A percentile compares a stretch with the other conserved stretches of the same genome.
These are phyloP conservation scores for Endotricha flammealis DNA, from an alignment of 2,888 invertebrate genomes.

Conservation along the genomic window DNA sequence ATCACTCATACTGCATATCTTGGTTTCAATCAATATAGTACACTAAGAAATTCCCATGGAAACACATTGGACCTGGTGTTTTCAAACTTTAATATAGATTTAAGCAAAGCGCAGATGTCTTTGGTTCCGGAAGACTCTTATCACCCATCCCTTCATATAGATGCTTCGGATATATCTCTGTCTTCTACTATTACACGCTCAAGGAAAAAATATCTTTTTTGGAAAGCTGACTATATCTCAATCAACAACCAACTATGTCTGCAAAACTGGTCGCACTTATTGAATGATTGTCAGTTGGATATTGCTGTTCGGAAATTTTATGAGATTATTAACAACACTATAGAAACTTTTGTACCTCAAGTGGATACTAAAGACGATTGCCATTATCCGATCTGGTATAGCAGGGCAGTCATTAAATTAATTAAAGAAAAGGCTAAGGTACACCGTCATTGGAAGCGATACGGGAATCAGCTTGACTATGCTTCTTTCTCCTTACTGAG, in stretches of 20 bases:
- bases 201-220: too few relatives aligned
- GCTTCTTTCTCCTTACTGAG: too few relatives aligned
- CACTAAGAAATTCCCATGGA: constrained; percentile 5
- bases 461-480: too few relatives aligned
- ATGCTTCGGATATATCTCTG: background rate
- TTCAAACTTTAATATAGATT: background rate
- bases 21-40: constrained; percentile 9
- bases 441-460: too few relatives aligned
- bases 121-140: constrained; percentile 7
- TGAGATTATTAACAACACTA: constrained; percentile 4
- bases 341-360: constrained; percentile 3
- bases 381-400: constrained; percentile 12
- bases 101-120: background rate
- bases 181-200: too few relatives aligned
- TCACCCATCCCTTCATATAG: constrained; percentile 10
- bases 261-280: constrained; percentile 4
- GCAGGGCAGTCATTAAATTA: constrained; percentile 5
- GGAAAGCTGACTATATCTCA: too few relatives aligned
- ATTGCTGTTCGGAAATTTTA: constrained; percentile 11
- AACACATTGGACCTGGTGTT: constrained; percentile 11
- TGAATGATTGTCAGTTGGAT: constrained; percentile 2
- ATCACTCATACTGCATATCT: constrained; percentile 5
- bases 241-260: constrained; percentile 1
- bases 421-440: constrained; percentile 10
- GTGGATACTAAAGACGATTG: constrained; percentile 1